Evolutionary conservation across 1,140 invertebrate species (phyloP), one percentile per base, ranked within the genome.

Genomic region (Lutraria rhynchaena): DNA sequence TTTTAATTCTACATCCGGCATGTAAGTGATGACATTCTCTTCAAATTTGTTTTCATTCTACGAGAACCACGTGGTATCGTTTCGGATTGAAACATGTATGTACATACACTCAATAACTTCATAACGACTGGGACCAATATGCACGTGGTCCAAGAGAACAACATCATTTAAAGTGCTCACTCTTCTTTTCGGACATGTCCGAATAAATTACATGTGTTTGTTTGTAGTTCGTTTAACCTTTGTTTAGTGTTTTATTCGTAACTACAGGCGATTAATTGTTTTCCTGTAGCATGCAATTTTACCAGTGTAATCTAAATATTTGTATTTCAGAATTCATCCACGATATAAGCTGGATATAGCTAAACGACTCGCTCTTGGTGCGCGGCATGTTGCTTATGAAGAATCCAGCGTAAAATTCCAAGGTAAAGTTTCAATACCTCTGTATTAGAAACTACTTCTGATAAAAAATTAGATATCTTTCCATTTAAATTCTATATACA

Each of bases 1-100:
- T 73, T 83, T 77, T 33, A 27, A 41, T 11, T 89, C 89, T 15
- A 86, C 89, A 11, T 85, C 83, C 17, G 87, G 86, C 49, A 58
- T 55, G 89, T 90, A 84, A 61, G 31, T 35, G 3, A 35, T 2
- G 17, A 33, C 13, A 19, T 9, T 53, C 24, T 46, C 44, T 46
- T 46, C 44, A 46, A 11, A 46, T 46, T 46, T 11, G 19, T 9
- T 19, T 9, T 46, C 19, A 46, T 9, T 19, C 9, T 46, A 46
- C 9, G 9, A 46, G 19, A 11, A 9, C 9, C 19, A 11, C 9
- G 9, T 11, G 44, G 19, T 11, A 11, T 46, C 44, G 9, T 11
- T 11, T 19, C 9, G 9, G 9, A 19, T 46, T 46, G 9, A 19
- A 11, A 11, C 44, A 46, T 46, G 44, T 46, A 46, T 46, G 9